Percentiles rank a stretch among this genome's conserved stretches.
phyloP scores from a whole-genome alignment of 2,888 invertebrate species.

The Drosophila mayaguana region DNA sequence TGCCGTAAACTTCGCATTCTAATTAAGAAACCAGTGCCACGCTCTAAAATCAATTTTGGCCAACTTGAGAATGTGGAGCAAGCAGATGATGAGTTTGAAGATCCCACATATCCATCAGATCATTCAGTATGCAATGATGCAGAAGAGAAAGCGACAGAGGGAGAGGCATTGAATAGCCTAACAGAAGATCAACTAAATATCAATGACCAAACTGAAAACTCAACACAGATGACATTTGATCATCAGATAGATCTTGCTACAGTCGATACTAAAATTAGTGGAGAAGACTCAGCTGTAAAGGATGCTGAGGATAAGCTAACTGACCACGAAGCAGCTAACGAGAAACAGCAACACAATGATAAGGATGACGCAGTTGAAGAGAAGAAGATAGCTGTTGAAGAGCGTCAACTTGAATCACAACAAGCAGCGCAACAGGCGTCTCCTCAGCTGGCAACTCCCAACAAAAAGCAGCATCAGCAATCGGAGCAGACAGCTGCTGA shows the following conservation, averaged over 20 bases:
- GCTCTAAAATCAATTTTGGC: neutral
- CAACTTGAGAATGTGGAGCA: neutral
- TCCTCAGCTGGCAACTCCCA: neutral
- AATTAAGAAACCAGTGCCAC: conserved; percentile 10
- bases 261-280: neutral
- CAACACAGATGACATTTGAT: neutral
- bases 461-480: neutral
- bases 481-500: neutral
- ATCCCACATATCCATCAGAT: neutral
- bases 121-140: neutral
- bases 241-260: neutral
- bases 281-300: neutral
- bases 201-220: too few relatives aligned
- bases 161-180: neutral
- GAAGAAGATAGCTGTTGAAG: neutral
- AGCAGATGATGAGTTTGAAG: neutral
- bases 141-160: neutral
- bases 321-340: neutral
- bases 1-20: conserved; percentile 20
- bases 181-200: neutral
- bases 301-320: neutral
- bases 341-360: neutral
- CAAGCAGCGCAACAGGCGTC: neutral
- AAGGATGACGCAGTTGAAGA: neutral
- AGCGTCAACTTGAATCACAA: neutral